Conservation (phyloP, 2,797 vertebrate genomes). For the Alectoris magna region DNA sequence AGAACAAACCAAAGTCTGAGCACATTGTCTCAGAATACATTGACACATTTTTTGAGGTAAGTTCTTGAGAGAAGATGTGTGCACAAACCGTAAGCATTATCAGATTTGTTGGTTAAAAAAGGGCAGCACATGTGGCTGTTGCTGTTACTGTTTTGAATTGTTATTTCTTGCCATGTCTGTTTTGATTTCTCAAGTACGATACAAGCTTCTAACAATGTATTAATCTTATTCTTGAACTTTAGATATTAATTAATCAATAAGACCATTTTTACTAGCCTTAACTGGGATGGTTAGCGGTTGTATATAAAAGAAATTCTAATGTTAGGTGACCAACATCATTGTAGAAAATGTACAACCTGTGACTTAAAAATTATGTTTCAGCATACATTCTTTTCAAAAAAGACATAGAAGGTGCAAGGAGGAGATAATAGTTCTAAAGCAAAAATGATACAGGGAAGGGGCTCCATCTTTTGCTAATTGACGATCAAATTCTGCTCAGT, state of each 20-base stretch:
- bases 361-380: background rate
- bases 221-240: background rate
- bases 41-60: slow-evolving; percentile 98
- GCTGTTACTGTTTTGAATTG: background rate
- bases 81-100: background rate
- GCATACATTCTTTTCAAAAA: background rate
- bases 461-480: background rate
- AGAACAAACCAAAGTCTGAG: slow-evolving; percentile 99
- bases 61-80: background rate
- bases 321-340: background rate
- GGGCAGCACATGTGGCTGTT: rapidly evolving
- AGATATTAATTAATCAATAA: background rate
- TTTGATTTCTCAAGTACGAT: background rate
- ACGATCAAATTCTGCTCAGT: background rate
- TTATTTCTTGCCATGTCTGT: background rate
- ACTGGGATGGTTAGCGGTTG: background rate
- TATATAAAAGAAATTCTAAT: background rate
- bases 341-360: background rate
- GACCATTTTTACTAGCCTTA: background rate
- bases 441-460: background rate
- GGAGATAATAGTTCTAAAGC: background rate
- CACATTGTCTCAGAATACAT: slow-evolving; percentile 98
- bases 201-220: background rate
- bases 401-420: background rate
- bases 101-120: background rate